Evolutionary conservation across 1,140 invertebrate species (phyloP), one percentile per base, ranked within the genome.

Genomic region (Palaemon carinicauda): DNA sequence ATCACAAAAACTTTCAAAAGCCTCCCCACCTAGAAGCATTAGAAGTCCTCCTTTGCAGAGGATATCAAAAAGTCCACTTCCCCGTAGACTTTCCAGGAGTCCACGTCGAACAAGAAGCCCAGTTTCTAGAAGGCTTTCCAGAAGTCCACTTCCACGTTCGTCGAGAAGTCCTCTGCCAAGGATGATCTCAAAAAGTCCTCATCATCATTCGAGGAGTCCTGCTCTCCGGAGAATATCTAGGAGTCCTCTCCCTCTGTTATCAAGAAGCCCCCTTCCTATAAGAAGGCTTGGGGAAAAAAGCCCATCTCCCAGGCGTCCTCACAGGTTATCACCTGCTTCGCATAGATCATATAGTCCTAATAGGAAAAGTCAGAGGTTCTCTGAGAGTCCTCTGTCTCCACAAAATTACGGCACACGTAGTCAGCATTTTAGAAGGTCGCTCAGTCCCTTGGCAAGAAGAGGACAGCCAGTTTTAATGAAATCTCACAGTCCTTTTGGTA

Each of bases 321-420:
- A 74, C 19, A 86, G 77, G 51, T 41, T 12, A 24, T 80, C 84
- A 9, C 84, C 84, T 27, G 29, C 41, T 21, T 80, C 84, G 0
- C 75, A 86, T 54, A 86, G 77, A 41, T 80, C 84, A 27, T 78
- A 78, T 65, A 86, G 84, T 24, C 77, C 84, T 79, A 52, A 51
- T 19, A 56, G 73, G 33, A 86, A 78, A 80, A 14, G 74, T 10
- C 84, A 71, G 10, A 73, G 77, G 17, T 74, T 41, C 54, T 73
- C 84, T 31, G 73, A 78, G 54, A 86, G 84, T 65, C 84, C 84
- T 33, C 65, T 54, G 14, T 19, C 21, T n/a, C 65, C 80, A 12
- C 80, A 78, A 21, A 80, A 73, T 21, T 73, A 71, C 17, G 27
- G 4, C 27, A 29, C 83, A 71, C 75, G 31, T 10, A 50, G 41